Evolutionary conservation across 2,888 invertebrate genomes (phyloP).

Genomic region (Torymus auratus): DNA sequence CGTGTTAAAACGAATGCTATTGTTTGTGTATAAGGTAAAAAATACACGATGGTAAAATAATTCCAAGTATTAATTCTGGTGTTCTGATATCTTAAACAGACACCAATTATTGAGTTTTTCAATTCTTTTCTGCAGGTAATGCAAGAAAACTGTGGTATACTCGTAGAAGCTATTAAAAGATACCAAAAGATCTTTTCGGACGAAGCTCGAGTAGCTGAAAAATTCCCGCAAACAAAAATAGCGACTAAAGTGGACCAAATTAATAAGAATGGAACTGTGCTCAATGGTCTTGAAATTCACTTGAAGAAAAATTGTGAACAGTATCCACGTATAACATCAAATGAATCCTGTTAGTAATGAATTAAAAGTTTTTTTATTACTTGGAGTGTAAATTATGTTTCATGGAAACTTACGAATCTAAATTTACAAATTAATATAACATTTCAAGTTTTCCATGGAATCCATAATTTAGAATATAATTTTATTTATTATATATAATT

Average conservation of each 20-base stretch:
- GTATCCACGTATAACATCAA: constrained; percentile 83
- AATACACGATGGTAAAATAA: no score
- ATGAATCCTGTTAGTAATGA: constrained; percentile 84
- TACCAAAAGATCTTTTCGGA: constrained; percentile 72
- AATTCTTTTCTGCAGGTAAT: constrained; percentile 69
- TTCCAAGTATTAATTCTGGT: no score
- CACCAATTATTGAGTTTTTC: not conserved
- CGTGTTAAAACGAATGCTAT: no score
- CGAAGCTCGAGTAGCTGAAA: constrained; percentile 17
- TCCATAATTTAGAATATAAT: no score
- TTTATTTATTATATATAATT: no score
- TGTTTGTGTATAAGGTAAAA: no score
- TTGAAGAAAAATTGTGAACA: constrained; percentile 81
- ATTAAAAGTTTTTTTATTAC: not conserved
- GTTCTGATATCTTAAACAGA: no score
- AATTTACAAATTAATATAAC: no score
- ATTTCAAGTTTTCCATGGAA: no score
- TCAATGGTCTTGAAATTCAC: constrained; percentile 79
- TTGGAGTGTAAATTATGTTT: not conserved
- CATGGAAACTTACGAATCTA: not conserved
- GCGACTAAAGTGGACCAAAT: no score
- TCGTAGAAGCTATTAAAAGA: constrained; percentile 79
- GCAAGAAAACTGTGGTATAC: constrained; percentile 78
- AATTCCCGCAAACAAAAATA: not conserved
- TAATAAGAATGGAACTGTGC: constrained; percentile 25